Evolutionary conservation across 2,113 vertebrate genomes (phyloP).

Genomic region (Tyto alba): DNA sequence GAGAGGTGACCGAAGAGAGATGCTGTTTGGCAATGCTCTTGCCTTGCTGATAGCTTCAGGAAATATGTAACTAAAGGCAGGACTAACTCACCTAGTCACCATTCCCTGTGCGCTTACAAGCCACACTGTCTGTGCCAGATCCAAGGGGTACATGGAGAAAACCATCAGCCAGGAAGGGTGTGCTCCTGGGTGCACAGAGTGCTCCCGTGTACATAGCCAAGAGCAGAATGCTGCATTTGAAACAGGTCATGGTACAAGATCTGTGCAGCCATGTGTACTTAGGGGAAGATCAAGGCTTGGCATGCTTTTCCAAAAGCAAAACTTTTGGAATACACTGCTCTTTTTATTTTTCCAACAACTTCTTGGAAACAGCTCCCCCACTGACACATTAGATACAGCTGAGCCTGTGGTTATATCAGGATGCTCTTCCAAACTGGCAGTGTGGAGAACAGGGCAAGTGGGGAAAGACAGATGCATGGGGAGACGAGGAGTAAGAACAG

Average conservation of each 20-base stretch:
- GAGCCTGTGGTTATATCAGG: not conserved
- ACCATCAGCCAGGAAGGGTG: not conserved
- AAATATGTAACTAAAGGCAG: not conserved
- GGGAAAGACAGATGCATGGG: not conserved
- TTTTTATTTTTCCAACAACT: not conserved
- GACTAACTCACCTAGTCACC: not conserved
- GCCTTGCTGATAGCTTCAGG: fast-evolving
- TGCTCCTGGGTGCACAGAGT: not conserved
- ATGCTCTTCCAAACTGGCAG: not conserved
- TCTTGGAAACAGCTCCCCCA: not conserved
- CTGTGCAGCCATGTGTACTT: not conserved
- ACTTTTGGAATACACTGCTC: not conserved
- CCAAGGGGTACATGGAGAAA: not conserved
- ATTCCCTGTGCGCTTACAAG: not conserved
- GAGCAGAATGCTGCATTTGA: not conserved
- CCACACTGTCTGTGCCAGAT: not conserved
- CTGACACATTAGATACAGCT: not conserved
- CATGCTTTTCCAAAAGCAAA: not conserved
- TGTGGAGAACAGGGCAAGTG: not conserved
- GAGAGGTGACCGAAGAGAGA: not conserved
- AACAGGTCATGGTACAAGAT: not conserved
- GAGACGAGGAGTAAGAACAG: not conserved
- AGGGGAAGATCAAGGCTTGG: not conserved
- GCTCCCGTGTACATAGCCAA: not conserved
- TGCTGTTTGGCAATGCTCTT: fast-evolving